A percentile compares a stretch with the other conserved stretches of the same genome.
Conservation (phyloP, 2,113 vertebrate species). For the Trichechus manatus region DNA sequence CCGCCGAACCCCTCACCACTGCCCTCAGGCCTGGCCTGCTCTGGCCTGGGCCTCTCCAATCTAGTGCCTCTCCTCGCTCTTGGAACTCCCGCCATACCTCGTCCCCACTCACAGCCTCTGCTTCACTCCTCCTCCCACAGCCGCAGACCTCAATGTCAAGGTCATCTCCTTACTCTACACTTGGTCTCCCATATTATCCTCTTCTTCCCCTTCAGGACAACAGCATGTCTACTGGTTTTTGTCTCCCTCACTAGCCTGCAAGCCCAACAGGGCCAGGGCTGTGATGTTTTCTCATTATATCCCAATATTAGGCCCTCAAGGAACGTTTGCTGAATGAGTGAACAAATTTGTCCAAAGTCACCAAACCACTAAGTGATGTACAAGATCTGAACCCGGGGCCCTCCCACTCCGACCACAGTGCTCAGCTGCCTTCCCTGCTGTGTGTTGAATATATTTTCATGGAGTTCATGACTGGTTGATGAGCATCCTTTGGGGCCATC, state of each 20-base stretch:
- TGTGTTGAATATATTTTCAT: background rate
- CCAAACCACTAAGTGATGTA: accelerated
- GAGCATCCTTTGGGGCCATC: background rate
- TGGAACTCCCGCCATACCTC: background rate
- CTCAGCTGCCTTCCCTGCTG: background rate
- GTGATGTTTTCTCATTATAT: accelerated
- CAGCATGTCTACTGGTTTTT: accelerated
- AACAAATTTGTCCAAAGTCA: background rate
- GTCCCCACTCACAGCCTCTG: background rate
- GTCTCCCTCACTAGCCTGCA: background rate
- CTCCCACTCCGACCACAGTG: background rate
- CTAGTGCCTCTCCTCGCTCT: accelerated
- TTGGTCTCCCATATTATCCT: accelerated
- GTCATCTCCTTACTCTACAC: background rate
- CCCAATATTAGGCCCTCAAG: background rate
- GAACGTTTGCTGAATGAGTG: background rate
- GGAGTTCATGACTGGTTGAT: accelerated
- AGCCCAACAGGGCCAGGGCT: accelerated
- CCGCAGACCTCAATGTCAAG: accelerated
- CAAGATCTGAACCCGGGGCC: background rate
- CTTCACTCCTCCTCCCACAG: too few relatives aligned
- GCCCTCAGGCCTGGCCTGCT: background rate
- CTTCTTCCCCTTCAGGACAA: accelerated
- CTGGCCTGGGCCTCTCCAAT: background rate
- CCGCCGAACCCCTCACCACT: background rate